Evolutionary conservation across 2,888 invertebrate genomes (phyloP), one percentile per base, ranked within the genome.

Genomic region (Hylaea fasciaria): DNA sequence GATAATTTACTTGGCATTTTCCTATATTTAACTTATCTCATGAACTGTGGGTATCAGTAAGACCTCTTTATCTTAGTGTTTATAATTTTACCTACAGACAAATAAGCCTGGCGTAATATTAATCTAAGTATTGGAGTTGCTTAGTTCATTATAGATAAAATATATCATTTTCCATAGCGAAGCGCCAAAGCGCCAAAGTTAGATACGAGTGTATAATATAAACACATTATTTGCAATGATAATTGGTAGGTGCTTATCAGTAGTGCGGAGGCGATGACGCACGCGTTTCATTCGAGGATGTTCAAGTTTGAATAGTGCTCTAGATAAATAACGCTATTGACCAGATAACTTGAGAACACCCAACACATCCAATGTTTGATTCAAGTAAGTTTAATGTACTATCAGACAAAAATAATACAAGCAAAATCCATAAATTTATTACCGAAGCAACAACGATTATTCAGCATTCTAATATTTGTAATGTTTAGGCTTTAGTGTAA

Each of bases 181-280:
- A 85, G 83, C 85, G 87, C 81, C 77, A 78, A 76, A 72, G 69
- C 74, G 74, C 76, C 78, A 72, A 55, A 66, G 76, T 75, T 77
- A 83, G 78, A 86, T 84, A 84, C 61, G 78, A 81, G 85, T 85
- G 81, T 87, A 85, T 83, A 79, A 77, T 74, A 77, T 74, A 86
- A 86, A 86, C 83, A 88, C 77, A 85, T 86, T 88, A 91, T 92
- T 91, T 90, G 91, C 91, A 90, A 90, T 91, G 91, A 91, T 91
- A 91, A 81, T 81, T 81, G 83, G 81, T 84, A 79, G 83, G 79
- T 83, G 83, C 89, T 91, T 92, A 92, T 91, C 92, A 90, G 85
- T 76, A 72, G 82, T 78, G 86, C 83, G 83, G 87, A 86, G 89
- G 87, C 81, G 86, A 89, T 92, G 91, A 91, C 92, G 92, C 92